These are phyloP conservation scores for Empidonax traillii DNA, from an alignment of 2,113 vertebrate species.

Conservation along the genomic window DNA sequence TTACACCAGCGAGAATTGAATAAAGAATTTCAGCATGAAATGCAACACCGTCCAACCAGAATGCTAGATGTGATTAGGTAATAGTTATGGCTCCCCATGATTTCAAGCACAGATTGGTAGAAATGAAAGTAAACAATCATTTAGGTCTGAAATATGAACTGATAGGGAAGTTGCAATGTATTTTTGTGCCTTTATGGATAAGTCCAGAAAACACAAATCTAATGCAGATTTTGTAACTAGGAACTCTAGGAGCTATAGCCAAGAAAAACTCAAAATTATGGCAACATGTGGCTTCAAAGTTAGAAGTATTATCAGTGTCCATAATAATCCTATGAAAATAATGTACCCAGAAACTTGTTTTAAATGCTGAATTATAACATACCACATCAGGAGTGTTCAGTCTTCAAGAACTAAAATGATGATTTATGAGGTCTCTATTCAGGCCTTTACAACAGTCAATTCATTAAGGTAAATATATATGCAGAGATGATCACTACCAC, in stretches of 20 bases:
- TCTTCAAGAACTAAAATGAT: neutral
- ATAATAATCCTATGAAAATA: neutral
- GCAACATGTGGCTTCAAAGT: neutral
- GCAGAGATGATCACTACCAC: neutral
- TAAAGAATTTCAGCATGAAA: neutral
- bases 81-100: neutral
- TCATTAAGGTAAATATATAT: neutral
- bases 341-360: neutral
- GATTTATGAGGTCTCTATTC: neutral
- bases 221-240: neutral
- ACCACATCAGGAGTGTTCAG: rapidly evolving
- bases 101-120: neutral
- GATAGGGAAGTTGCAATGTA: neutral
- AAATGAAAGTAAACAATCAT: neutral
- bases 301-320: neutral
- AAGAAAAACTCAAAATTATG: neutral
- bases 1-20: rapidly evolving
- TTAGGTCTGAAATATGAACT: neutral
- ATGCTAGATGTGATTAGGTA: neutral
- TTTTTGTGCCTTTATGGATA: neutral
- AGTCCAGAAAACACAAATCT: neutral
- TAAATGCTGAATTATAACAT: rapidly evolving
- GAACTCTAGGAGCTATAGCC: neutral
- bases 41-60: neutral
- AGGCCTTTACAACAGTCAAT: neutral